phyloP scores from a whole-genome alignment of 2,113 vertebrate genomes.

The Nerophis ophidion region DNA sequence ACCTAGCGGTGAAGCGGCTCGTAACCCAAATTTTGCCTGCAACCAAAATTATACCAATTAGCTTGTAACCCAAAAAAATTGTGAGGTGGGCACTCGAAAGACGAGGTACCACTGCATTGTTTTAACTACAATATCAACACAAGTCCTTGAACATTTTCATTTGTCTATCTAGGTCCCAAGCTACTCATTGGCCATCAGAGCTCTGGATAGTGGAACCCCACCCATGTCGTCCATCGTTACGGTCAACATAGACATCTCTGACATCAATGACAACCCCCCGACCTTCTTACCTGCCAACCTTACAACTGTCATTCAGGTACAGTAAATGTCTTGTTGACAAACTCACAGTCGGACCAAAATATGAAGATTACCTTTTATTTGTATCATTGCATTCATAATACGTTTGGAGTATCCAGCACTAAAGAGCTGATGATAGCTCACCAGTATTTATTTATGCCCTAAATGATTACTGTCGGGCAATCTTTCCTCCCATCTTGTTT shows the following conservation, averaged over 20 bases:
- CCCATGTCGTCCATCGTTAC: slow-evolving; percentile 85
- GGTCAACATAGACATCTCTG: slow-evolving; percentile 89
- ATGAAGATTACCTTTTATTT: not conserved
- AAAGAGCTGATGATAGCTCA: not conserved
- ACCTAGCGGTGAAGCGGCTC: too few relatives aligned
- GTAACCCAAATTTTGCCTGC: too few relatives aligned
- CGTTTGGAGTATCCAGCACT: not conserved
- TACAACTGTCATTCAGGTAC: slow-evolving; percentile 86
- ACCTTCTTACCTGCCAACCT: slow-evolving; percentile 88
- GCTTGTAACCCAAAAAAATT: too few relatives aligned
- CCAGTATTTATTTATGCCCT: not conserved
- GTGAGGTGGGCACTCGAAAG: too few relatives aligned
- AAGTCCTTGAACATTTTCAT: not conserved
- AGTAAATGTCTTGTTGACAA: slow-evolving; percentile 45
- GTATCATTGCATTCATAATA: not conserved
- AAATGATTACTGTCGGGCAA: not conserved
- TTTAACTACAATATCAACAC: not conserved
- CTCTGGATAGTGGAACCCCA: slow-evolving; percentile 82
- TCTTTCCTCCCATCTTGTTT: too few relatives aligned
- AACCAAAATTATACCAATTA: too few relatives aligned
- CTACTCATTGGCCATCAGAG: slow-evolving; percentile 84
- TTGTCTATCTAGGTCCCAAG: slow-evolving; percentile 76
- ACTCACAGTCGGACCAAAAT: not conserved
- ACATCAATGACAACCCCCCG: slow-evolving; percentile 93
- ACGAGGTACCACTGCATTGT: too few relatives aligned